Percentiles rank a stretch among this genome's conserved stretches.
phyloP scores from a whole-genome alignment of 2,888 invertebrate genomes.

The Melinaea menophilus region DNA sequence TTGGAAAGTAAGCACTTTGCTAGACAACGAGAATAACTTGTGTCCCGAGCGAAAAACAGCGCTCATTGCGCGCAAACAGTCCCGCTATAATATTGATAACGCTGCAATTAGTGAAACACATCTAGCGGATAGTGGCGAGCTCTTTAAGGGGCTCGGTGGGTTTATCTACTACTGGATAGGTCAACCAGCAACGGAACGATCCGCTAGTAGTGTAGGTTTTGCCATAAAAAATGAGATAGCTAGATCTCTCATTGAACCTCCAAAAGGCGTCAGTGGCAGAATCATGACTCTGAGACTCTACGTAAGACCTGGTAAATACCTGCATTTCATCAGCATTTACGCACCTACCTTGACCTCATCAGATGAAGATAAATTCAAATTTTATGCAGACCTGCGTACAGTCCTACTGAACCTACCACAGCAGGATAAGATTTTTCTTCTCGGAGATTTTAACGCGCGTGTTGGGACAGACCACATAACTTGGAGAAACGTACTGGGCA shows the following conservation, averaged over 20 bases:
- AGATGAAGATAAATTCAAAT: constrained; percentile 16
- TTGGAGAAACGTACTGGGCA: constrained; percentile 27
- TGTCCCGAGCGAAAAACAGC: constrained; percentile 10
- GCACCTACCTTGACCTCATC: constrained; percentile 14
- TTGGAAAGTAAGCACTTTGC: too few species aligned
- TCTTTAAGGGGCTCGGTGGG: constrained; percentile 16
- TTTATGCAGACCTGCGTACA: constrained; percentile 1
- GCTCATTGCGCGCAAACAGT: constrained; percentile 7
- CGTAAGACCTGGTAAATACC: constrained; percentile 12
- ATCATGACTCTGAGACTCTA: constrained; percentile 19
- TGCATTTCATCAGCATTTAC: constrained; percentile 21
- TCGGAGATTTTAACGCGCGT: constrained; percentile 12
- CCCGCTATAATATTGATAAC: constrained; percentile 14
- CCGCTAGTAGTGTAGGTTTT: constrained; percentile 14
- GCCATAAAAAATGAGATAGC: constrained; percentile 15
- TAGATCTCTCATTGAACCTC: constrained; percentile 17
- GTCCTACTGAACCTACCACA: not conserved
- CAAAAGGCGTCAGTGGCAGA: constrained; percentile 22
- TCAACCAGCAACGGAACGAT: not conserved
- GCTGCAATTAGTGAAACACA: constrained; percentile 22
- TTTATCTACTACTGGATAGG: constrained; percentile 17
- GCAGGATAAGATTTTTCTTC: constrained; percentile 5
- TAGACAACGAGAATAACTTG: not conserved
- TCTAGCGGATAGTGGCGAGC: constrained; percentile 10
- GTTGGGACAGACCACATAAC: constrained; percentile 10